Conservation (phyloP, 2,113 vertebrate genomes). For the Phylloscopus trochiloides region DNA sequence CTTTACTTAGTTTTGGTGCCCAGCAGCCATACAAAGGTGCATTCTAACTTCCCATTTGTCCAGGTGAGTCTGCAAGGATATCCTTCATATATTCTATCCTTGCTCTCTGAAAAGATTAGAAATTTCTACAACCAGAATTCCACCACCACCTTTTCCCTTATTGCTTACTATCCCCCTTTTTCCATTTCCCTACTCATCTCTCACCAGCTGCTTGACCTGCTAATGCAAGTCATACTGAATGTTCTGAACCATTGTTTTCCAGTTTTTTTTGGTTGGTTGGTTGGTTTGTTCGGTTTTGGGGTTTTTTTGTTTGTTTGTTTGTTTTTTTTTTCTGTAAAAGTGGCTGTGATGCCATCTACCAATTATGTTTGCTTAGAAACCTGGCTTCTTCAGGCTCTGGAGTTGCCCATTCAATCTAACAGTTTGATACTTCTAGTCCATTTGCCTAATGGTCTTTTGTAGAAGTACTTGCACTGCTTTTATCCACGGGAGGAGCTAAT, state of each 20-base stretch:
- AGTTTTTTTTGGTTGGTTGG: neutral
- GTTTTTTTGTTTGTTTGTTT: too few relatives aligned
- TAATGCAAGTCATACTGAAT: neutral
- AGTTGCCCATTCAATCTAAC: neutral
- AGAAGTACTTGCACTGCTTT: neutral
- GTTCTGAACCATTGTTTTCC: neutral
- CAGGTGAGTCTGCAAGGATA: neutral
- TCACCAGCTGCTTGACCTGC: neutral
- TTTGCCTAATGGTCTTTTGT: neutral
- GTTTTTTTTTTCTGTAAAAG: neutral
- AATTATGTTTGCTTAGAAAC: neutral
- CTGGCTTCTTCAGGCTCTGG: neutral
- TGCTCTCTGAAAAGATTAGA: neutral
- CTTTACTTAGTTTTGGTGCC: neutral
- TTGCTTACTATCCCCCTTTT: neutral
- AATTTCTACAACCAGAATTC: neutral
- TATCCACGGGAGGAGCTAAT: neutral
- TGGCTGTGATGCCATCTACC: neutral
- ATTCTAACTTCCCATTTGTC: neutral
- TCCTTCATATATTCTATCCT: neutral
- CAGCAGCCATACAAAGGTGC: neutral
- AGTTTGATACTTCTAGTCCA: neutral
- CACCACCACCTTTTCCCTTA: neutral
- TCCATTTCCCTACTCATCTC: neutral
- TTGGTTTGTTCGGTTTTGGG: too few relatives aligned